Conservation (phyloP, 2,888 invertebrate species). For the Tetheella fluctuosa region DNA sequence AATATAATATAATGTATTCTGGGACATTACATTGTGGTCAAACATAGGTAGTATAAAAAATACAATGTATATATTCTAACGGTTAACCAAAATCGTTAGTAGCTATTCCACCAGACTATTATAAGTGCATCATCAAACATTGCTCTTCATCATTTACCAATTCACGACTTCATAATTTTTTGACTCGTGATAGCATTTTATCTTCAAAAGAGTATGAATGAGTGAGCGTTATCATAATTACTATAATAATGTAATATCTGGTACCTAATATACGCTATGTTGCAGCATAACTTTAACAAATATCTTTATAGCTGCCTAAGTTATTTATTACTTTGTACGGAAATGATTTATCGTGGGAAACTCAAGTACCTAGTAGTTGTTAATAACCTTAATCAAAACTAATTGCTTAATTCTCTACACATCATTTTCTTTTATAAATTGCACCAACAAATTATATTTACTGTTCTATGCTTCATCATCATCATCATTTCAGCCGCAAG, state of each 20-base stretch:
- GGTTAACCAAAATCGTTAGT: no score
- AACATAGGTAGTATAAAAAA: no score
- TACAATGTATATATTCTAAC: no score
- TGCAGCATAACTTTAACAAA: constrained; percentile 36
- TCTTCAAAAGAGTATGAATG: constrained; percentile 34
- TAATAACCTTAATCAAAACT: not conserved
- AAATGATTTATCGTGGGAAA: constrained; percentile 50
- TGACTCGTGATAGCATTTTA: constrained; percentile 29
- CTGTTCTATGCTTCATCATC: no score
- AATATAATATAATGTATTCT: no score
- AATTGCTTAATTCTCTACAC: no score
- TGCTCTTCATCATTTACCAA: constrained; percentile 42
- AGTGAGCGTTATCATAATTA: constrained; percentile 49
- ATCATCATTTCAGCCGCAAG: no score
- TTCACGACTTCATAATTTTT: constrained; percentile 32
- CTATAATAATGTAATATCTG: constrained; percentile 36
- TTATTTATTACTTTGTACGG: constrained; percentile 36
- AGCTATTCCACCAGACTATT: no score
- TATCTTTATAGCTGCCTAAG: constrained; percentile 40
- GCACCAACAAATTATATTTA: no score
- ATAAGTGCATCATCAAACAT: not conserved
- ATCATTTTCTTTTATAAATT: no score
- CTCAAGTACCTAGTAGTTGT: constrained; percentile 9
- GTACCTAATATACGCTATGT: constrained; percentile 28
- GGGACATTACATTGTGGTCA: no score